Conservation (phyloP, 1,140 invertebrate genomes). For the Himalopsyche phryganea region DNA sequence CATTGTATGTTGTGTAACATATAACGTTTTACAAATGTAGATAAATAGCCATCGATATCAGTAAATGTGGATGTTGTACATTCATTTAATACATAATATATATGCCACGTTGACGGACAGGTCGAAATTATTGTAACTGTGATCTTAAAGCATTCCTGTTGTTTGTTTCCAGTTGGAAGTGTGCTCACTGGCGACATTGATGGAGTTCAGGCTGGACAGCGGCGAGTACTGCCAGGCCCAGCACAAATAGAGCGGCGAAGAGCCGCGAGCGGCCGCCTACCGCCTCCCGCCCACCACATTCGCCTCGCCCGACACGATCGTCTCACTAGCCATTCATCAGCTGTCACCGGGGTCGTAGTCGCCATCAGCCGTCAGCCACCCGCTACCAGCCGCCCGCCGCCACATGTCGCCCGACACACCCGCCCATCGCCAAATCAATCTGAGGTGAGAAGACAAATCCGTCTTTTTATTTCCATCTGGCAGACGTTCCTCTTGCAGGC, state of each 20-base stretch:
- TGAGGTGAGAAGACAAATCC: too few relatives aligned
- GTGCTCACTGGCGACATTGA: constrained; percentile 74
- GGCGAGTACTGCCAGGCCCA: constrained; percentile 95
- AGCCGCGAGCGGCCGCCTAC: constrained; percentile 36
- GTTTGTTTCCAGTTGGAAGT: constrained; percentile 49
- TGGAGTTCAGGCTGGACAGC: constrained; percentile 95
- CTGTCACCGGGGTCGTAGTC: constrained; percentile 25
- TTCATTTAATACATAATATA: too few relatives aligned
- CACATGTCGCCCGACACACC: constrained; percentile 27
- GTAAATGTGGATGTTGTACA: too few relatives aligned
- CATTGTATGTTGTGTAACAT: too few relatives aligned
- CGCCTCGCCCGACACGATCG: not conserved
- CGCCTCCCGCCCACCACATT: constrained; percentile 31
- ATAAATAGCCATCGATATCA: too few relatives aligned
- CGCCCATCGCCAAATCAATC: constrained; percentile 8
- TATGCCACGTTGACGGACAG: too few relatives aligned
- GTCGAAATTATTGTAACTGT: too few relatives aligned
- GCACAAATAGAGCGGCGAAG: constrained; percentile 77
- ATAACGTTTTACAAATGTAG: too few relatives aligned
- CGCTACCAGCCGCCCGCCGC: constrained; percentile 34
- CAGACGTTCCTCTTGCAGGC: too few relatives aligned
- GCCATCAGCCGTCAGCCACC: constrained; percentile 22
- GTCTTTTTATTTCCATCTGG: too few relatives aligned
- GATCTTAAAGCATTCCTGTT: not conserved
- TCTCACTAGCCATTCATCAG: not conserved